phyloP scores from a whole-genome alignment of 2,888 invertebrate genomes.

The Gari tellinella region DNA sequence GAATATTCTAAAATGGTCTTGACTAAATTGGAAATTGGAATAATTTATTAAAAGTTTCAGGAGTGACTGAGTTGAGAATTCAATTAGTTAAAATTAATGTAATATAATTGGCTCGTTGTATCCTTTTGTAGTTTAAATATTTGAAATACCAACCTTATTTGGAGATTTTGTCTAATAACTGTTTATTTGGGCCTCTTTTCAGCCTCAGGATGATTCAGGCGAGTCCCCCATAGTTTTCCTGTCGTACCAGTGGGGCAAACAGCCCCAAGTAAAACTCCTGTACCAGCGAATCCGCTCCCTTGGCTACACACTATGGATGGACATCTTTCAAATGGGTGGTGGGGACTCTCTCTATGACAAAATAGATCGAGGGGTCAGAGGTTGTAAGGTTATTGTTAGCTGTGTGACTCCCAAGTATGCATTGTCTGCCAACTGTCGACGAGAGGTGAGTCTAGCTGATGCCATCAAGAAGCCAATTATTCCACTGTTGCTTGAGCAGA shows the following conservation, averaged over 20 bases:
- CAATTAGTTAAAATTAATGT: no score
- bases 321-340: conserved; percentile 83
- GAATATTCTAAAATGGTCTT: no score
- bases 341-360: conserved; percentile 83
- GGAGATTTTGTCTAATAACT: no score
- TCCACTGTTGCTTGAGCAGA: conserved; percentile 80
- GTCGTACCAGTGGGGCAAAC: conserved; percentile 83
- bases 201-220: conserved; percentile 13
- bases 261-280: conserved; percentile 76
- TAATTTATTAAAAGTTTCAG: no score
- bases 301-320: conserved; percentile 82
- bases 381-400: conserved; percentile 76
- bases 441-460: conserved; percentile 81
- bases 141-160: no score
- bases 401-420: conserved; percentile 82
- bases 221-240: conserved; percentile 76
- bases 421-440: conserved; percentile 81
- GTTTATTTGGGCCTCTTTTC: no score
- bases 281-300: conserved; percentile 72
- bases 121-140: no score
- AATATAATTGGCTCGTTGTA: no score
- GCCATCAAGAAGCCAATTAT: conserved; percentile 81
- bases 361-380: conserved; percentile 80
- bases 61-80: no score
- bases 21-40: no score